Evolutionary conservation across 2,888 invertebrate genomes (phyloP).

Genomic region (Macrosiphum euphorbiae): DNA sequence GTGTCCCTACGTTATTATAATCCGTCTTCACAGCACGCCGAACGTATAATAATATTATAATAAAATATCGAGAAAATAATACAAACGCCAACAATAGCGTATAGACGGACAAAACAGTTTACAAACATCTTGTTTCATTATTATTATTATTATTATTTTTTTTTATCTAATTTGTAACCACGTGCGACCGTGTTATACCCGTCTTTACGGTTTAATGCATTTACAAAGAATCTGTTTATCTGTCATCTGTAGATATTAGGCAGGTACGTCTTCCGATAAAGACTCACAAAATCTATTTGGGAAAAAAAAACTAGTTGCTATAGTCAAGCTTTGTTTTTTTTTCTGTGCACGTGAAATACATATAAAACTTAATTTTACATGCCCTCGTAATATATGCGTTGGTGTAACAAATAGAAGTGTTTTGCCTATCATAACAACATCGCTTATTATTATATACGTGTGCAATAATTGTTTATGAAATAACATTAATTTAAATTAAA

Average conservation of each 20-base stretch:
- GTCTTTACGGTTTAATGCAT: constrained; percentile 48
- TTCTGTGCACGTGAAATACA: neutral
- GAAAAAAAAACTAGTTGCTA: neutral
- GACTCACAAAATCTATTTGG: neutral
- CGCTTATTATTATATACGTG: neutral
- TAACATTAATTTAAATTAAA: constrained; percentile 6
- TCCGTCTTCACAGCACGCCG: neutral
- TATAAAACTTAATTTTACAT: neutral
- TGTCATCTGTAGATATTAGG: neutral
- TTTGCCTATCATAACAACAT: neutral
- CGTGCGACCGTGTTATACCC: constrained; percentile 21
- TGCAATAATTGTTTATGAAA: neutral
- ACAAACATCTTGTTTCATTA: constrained; percentile 11
- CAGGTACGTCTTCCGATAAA: neutral
- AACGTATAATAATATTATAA: neutral
- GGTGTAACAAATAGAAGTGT: constrained; percentile 12
- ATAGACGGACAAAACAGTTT: constrained; percentile 27
- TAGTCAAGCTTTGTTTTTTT: neutral
- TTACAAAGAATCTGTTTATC: constrained; percentile 41
- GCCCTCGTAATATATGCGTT: neutral
- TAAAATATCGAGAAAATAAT: constrained; percentile 26
- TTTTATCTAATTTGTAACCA: constrained; percentile 34
- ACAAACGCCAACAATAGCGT: constrained; percentile 26
- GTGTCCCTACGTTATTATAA: neutral
- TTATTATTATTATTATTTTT: neutral